These are phyloP conservation scores for Trididemnum miniatum DNA, from an alignment of 23 tunicate species.

Conservation along the genomic window DNA sequence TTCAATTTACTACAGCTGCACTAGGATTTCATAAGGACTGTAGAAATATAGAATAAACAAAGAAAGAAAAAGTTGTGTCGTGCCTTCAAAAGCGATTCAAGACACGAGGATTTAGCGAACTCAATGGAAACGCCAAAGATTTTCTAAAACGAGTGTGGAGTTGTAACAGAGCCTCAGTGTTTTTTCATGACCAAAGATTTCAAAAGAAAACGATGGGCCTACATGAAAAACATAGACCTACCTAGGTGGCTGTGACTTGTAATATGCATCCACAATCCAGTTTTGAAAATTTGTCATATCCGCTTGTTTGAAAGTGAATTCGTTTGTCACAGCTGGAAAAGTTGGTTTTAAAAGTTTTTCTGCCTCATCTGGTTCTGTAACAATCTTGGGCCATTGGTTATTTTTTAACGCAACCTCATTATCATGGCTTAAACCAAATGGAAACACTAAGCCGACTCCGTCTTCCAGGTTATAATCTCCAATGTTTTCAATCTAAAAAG, in stretches of 20 bases:
- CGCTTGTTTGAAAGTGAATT: conserved; percentile 42
- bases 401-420: background rate
- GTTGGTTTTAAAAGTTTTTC: conserved; percentile 2
- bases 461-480: background rate
- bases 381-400: conserved; percentile 18
- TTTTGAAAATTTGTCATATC: conserved; percentile 58
- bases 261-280: conserved; percentile 67
- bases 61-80: too few species aligned
- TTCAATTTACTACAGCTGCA: too few species aligned
- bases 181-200: too few species aligned
- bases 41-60: too few species aligned
- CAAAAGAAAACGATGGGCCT: too few species aligned
- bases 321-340: conserved; percentile 35
- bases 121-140: too few species aligned
- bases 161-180: too few species aligned
- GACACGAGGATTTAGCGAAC: too few species aligned
- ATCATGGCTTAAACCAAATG: conserved; percentile 18
- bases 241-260: conserved; percentile 59
- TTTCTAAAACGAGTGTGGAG: too few species aligned
- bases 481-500: conserved; percentile 35
- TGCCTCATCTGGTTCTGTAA: conserved; percentile 26
- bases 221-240: conserved; percentile 30
- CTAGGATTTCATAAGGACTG: too few species aligned
- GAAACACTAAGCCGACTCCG: conserved; percentile 44
- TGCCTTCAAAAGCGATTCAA: too few species aligned